Base-by-base conservation (phyloP, 2,797 vertebrate species). In the Hypotaenidia okinawae region DNA sequence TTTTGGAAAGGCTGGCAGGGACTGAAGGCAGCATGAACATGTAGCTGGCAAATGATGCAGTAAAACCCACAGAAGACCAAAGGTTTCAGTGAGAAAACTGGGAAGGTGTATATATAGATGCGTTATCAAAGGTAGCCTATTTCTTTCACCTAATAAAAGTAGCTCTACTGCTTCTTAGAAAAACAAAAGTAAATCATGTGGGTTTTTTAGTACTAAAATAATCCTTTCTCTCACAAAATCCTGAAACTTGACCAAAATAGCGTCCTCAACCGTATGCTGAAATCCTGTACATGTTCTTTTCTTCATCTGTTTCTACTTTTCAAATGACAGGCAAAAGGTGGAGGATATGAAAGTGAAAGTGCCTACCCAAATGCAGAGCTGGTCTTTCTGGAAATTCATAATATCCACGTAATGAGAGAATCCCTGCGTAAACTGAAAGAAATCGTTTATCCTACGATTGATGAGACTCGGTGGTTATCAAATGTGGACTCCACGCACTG, bases 401-500 rank as follows among this genome's bases (percentile, higher is more conserved):
- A 99, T 87, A 99, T 99, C 37, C 99, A 99, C 0, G 99, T 99
- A 52, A 99, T 99, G 98, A 98, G 99, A 59, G 99, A 99, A 94
- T 99, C 99, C 15, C 97, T 99, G 69, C 98, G 99, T 35, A 99
- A 99, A 91, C 96, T 99, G 76, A 99, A 99, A 95, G 99, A 99
- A 59, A 98, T 99, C 0, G 98, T 99, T 51, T 99, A 99, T 96
- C 99, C 99, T 5, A 97, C 98, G 15, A 99, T 99, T 7, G 98
- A 99, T n/a, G 99, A 99, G 85, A 97, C 98, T 2, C 98, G 96
- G 89, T 99, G 99, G 99, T 97, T 99, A 35, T 99, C 99, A 10
- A 98, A 98, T 0, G 97, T 99, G 28, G 99, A 99, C 89, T 98
- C 98, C 55, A 99, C 99, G 0, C 99, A 99, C 90, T 99, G 99